Evolutionary conservation across 2,888 invertebrate genomes (phyloP), one percentile per base, ranked within the genome.

Genomic region (Ophion obscuratus): DNA sequence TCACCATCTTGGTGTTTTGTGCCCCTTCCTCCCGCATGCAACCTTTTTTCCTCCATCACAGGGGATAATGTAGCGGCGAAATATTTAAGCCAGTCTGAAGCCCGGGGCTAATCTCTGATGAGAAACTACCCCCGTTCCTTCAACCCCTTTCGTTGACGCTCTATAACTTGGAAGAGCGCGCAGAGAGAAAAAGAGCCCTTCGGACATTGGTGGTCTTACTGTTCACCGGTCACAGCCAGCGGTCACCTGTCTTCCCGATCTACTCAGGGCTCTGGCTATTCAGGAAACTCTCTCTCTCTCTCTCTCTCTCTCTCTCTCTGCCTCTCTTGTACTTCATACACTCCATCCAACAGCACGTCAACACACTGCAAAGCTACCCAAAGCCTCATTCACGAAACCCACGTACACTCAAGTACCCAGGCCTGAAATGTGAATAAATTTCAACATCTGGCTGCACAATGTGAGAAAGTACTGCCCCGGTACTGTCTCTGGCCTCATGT

Each of bases 81-180:
- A 92, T 92, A 91, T 92, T 92, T 91, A 92, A 91, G 89, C 89
- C 88, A 88, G 89, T 89, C 89, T 89, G 88, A 83, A 89, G 92
- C 92, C 92, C 81, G 84, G 66, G 91, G 91, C 90, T 89, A 89
- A 91, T 91, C 89, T 87, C 90, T 91, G 91, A 91, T 91, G 92
- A 91, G 90, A 91, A 90, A 90, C 88, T 89, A 87, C 87, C 87
- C 88, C 88, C 87, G 88, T 85, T 84, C 88, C 61, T 6, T n/a
- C 11, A 77, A 80, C 20, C 3, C 61, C 61, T 71, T 86, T 81
- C 71, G 87, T 87, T 87, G 88, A 87, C 88, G 87, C 85, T 86
- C 87, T 86, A 83, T 88, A 89, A 88, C 88, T 89, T 87, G 86
- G 82, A 86, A 87, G 85, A 83, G 79, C 84, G n/a, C n/a, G 11